Base-by-base conservation (phyloP, 2,888 invertebrate genomes). In the Heteromyza rotundicornis region DNA sequence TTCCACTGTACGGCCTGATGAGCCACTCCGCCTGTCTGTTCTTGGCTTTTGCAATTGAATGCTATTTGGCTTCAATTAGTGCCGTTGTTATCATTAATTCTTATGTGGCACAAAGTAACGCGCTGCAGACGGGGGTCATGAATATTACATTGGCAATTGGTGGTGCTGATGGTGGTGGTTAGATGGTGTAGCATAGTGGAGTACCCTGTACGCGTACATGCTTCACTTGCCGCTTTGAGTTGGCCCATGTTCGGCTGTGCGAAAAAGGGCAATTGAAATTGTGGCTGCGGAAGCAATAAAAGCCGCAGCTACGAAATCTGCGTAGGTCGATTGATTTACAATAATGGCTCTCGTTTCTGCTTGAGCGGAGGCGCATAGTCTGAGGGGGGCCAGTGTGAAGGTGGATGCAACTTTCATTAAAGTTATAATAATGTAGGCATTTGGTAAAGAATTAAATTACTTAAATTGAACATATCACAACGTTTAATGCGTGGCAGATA, bases 61-160 rank as follows among this genome's bases (percentile, higher is more conserved):
- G 44, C 59, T 65, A 73, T 74, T 76, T 76, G 71, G 73, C 77
- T 77, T 75, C 76, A 77, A 78, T 78, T 77, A 77, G 76, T 73
- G 70, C 60, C 57, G 61, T 61, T 63, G 64, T 66, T 59, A 62
- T 64, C 64, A 64, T 66, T 68, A 64, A 64, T 66, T 64, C 64
- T 57, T 62, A 63, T 62, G 56, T 52, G 58, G 35, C 55, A 47
- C 47, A 47, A 47, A 47, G 47, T 47, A 47, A 47, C 47, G 2
- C 10, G 40, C 40, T 12, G 5, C 47, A 47, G 19, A 3, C 47
- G 19, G 10, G 14, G 47, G 5, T 47, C 14, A 40, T 47, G 17
- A 47, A 47, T 47, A 20, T 47, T 47, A 47, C 5, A 20, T 47
- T 47, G 47, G 14, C 10, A 5, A 14, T 40, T 40, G 14, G 5